Evolutionary conservation across 2,797 vertebrate species (phyloP), one percentile per base, ranked within the genome.

Genomic region (Alca torda): DNA sequence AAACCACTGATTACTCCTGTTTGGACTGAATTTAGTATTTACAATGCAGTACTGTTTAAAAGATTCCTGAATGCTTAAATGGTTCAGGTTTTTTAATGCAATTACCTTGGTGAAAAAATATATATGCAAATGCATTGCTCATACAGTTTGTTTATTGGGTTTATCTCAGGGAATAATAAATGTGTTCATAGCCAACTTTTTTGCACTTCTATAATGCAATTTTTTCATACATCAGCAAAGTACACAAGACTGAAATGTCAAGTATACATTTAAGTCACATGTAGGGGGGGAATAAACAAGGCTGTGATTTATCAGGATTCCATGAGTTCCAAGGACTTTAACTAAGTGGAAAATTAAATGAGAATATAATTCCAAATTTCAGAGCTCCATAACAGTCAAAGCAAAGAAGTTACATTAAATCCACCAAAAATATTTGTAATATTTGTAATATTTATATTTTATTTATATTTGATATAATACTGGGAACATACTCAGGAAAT

Each of bases 241-340:
- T 74, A 93, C 75, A 95, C 75, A 81, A 41, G 83, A 72, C 77
- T 77, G 89, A 96, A 95, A 95, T 82, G 79, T 85, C 91, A 87
- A 87, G 59, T 87, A 75, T 85, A 90, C 53, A 81, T 85, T 89
- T 90, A 87, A 92, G 79, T 65, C 82, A 77, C 6, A 11, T 45
- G 70, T 14, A 15, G 14, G 56, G 26, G 39, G 59, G 50, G 23
- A 57, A 83, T 76, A 50, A 64, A 74, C 46, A 77, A 84, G 45
- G 60, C 45, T 84, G 59, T 67, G 60, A 87, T 80, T 87, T 87
- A 87, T 68, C 53, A 86, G 59, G 59, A 83, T 79, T 93, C 60
- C 30, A 6, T 8, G 17, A 76, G 64, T 63, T 86, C 50, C 30
- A 93, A 82, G 74, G 82, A 83, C 88, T 72, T 83, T 20, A 73